Evolutionary conservation across 2,113 vertebrate genomes (phyloP).

Genomic region (Oryzias woworae): DNA sequence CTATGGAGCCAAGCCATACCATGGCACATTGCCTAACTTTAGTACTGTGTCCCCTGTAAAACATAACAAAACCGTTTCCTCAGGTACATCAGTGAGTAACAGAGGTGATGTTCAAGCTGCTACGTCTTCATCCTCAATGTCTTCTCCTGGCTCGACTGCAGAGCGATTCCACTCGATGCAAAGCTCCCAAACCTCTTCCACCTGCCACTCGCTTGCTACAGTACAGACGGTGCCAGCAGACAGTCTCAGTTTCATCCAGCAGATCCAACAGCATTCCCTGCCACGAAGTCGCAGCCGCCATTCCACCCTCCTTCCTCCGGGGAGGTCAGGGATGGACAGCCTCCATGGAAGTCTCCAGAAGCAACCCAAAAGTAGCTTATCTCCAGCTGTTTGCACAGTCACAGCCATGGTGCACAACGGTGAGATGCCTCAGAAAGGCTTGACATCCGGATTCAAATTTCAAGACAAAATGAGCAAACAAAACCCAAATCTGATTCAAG

Average conservation of each 20-base stretch:
- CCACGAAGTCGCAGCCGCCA: slow-evolving; percentile 77
- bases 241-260: slow-evolving; percentile 79
- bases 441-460: slow-evolving; percentile 48
- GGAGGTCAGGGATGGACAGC: slow-evolving; percentile 56
- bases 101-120: slow-evolving; percentile 37
- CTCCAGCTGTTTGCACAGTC: slow-evolving; percentile 47
- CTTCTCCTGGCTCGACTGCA: slow-evolving; percentile 72
- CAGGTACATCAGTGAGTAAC: slow-evolving; percentile 49
- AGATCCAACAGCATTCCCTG: slow-evolving; percentile 81
- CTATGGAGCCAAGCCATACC: slow-evolving; percentile 69
- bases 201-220: slow-evolving; percentile 77
- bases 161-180: slow-evolving; percentile 76
- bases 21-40: slow-evolving; percentile 44
- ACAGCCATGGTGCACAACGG: slow-evolving; percentile 57
- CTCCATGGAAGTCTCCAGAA: slow-evolving; percentile 61
- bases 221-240: slow-evolving; percentile 79
- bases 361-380: slow-evolving; percentile 46
- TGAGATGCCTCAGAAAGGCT: slow-evolving; percentile 52
- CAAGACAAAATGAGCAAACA: slow-evolving; percentile 56
- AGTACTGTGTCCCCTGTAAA: slow-evolving; percentile 46
- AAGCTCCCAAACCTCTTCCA: slow-evolving; percentile 77
- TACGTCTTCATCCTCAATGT: slow-evolving; percentile 68
- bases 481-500: slow-evolving; percentile 55
- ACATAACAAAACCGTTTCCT: slow-evolving; percentile 42
- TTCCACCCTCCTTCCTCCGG: slow-evolving; percentile 67